phyloP scores from a whole-genome alignment of 2,113 vertebrate species.

The Microcebus tavaratra region DNA sequence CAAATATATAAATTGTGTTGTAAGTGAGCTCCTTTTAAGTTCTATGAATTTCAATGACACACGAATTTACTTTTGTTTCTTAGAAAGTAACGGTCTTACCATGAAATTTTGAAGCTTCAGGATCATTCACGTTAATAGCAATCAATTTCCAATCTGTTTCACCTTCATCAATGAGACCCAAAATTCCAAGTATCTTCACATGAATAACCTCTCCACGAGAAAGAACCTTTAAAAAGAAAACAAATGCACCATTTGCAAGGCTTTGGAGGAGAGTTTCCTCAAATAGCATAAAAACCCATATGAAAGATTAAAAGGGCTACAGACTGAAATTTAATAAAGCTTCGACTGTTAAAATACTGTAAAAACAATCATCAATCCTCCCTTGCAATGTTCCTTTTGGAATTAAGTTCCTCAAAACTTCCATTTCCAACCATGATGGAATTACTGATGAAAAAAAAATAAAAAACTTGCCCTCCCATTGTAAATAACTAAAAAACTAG shows the following conservation, averaged over 20 bases:
- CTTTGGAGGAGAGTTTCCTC: background rate
- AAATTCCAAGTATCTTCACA: conserved; percentile 94
- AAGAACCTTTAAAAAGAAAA: conserved; percentile 87
- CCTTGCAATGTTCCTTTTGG: background rate
- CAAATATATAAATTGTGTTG: background rate
- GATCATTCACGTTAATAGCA: conserved; percentile 92
- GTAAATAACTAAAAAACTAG: background rate
- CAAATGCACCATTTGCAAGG: background rate
- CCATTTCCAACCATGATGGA: background rate
- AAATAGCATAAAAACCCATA: background rate
- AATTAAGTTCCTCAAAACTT: background rate
- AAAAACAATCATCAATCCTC: background rate
- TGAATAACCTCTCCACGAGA: conserved; percentile 91
- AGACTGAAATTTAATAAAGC: background rate
- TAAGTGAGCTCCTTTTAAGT: background rate
- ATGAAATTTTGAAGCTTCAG: conserved; percentile 91
- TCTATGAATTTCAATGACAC: background rate
- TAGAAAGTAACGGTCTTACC: conserved; percentile 84
- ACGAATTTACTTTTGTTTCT: background rate
- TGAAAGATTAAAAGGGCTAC: background rate
- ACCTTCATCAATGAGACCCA: conserved; percentile 95
- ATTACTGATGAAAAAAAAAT: background rate
- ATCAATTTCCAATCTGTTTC: conserved; percentile 99
- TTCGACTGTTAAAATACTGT: background rate
- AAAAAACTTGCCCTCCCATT: background rate